phyloP scores from a whole-genome alignment of 1,140 invertebrate species.

The Drosophila subobscura region DNA sequence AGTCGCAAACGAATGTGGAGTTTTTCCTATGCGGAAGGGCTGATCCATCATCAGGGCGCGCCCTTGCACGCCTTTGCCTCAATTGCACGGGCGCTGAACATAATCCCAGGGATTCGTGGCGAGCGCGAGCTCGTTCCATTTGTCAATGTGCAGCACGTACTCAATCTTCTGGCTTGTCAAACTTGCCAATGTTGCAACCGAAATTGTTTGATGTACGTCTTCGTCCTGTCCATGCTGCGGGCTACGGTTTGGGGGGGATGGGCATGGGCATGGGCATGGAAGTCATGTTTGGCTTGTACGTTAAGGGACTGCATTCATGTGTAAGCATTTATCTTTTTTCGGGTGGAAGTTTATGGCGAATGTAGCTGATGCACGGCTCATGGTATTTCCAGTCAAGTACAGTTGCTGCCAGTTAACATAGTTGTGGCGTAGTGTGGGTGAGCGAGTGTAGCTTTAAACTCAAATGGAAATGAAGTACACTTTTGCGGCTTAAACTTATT shows the following conservation, averaged over 20 bases:
- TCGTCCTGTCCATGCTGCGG: not conserved
- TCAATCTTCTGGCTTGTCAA: conserved; percentile 80
- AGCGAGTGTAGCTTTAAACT: no score
- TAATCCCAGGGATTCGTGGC: conserved; percentile 41
- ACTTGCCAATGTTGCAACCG: conserved; percentile 76
- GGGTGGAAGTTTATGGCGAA: no score
- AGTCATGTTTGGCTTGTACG: no score
- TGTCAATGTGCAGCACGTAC: conserved; percentile 80
- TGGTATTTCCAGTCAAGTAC: not conserved
- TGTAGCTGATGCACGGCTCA: no score
- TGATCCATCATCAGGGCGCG: conserved; percentile 26
- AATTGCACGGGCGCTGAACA: conserved; percentile 9
- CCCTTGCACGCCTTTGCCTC: conserved; percentile 1
- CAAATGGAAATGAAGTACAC: no score
- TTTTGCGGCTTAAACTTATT: no score
- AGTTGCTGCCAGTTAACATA: not conserved
- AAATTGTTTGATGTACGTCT: conserved; percentile 46
- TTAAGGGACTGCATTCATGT: no score
- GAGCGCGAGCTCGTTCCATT: conserved; percentile 49
- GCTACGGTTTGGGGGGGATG: no score
- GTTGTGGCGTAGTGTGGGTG: no score
- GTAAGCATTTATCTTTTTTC: no score
- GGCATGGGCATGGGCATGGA: not conserved
- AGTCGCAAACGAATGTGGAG: not conserved
- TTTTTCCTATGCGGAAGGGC: conserved; percentile 3